Percentiles rank a stretch among this genome's conserved stretches.
Evolutionary conservation across 2,888 invertebrate species (phyloP).

Genomic region (Spilosoma lubricipeda): DNA sequence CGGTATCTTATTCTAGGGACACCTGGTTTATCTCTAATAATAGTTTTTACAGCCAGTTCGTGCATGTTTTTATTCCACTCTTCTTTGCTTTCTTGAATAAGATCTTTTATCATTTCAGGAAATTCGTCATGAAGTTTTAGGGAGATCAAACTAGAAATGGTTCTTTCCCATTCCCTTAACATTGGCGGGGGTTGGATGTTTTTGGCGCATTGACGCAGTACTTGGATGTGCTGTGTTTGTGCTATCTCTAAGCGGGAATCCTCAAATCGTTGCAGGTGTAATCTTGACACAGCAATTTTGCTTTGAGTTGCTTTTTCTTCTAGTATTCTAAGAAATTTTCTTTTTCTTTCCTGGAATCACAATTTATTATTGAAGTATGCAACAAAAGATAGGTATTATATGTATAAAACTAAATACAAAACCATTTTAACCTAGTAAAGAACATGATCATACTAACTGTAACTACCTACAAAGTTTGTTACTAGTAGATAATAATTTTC

Average conservation of each 20-base stretch:
- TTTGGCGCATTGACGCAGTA: conserved; percentile 86
- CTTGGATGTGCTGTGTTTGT: conserved; percentile 83
- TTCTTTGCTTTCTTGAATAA: conserved; percentile 85
- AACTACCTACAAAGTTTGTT: too few species aligned
- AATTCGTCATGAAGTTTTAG: conserved; percentile 84
- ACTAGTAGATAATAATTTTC: too few species aligned
- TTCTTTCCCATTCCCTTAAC: conserved; percentile 87
- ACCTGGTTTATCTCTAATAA: conserved; percentile 87
- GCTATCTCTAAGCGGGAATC: conserved; percentile 79
- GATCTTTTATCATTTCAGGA: conserved; percentile 80
- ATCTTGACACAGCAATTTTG: conserved; percentile 73
- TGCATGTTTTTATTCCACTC: conserved; percentile 88
- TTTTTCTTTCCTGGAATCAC: conserved; percentile 76
- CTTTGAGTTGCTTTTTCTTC: conserved; percentile 74
- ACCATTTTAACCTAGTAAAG: too few species aligned
- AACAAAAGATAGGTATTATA: too few species aligned
- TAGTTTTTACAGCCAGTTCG: conserved; percentile 87
- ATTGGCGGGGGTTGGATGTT: conserved; percentile 87
- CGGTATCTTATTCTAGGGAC: conserved; percentile 78
- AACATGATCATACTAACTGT: too few species aligned
- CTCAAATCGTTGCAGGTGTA: conserved; percentile 68
- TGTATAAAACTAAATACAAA: too few species aligned
- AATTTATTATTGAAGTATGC: not conserved
- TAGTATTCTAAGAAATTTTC: conserved; percentile 73
- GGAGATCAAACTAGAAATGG: conserved; percentile 87